Percentiles rank a stretch among this genome's conserved stretches.
Conservation (phyloP, 1,140 invertebrate species). For the Penaeus indicus region DNA sequence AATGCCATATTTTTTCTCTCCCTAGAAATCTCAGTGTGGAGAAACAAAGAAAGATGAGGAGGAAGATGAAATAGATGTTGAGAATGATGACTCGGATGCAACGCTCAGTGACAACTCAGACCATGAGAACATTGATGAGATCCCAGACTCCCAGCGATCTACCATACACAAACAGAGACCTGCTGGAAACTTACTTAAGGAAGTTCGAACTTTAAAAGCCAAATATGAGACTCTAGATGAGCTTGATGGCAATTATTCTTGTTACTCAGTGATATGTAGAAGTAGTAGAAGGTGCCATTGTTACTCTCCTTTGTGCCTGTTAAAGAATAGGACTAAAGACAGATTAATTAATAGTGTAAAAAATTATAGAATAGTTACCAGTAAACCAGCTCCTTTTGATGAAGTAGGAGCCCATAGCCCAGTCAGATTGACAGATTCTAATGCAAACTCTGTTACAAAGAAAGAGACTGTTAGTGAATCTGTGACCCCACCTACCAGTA, state of each 20-base stretch:
- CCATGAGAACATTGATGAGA: constrained; percentile 64
- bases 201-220: constrained; percentile 62
- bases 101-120: constrained; percentile 67
- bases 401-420: constrained; percentile 57
- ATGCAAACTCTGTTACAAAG: constrained; percentile 44
- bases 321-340: constrained; percentile 60
- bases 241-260: constrained; percentile 52
- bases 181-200: constrained; percentile 64
- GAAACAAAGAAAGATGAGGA: constrained; percentile 66
- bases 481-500: constrained; percentile 18
- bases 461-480: constrained; percentile 28
- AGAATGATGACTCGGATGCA: constrained; percentile 69
- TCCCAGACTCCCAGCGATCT: constrained; percentile 60
- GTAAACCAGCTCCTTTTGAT: constrained; percentile 62
- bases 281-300: constrained; percentile 47
- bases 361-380: constrained; percentile 65
- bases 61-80: constrained; percentile 71
- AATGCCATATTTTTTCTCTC: too few species aligned
- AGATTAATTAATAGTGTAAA: constrained; percentile 61
- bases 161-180: constrained; percentile 65
- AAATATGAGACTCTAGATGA: constrained; percentile 66
- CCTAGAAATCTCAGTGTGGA: too few species aligned
- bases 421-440: constrained; percentile 42
- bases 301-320: constrained; percentile 64
- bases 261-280: constrained; percentile 63